Percentiles rank a stretch among this genome's conserved stretches.
Evolutionary conservation across 2,797 vertebrate genomes (phyloP).

Genomic region (Arnoldichthys spilopterus): DNA sequence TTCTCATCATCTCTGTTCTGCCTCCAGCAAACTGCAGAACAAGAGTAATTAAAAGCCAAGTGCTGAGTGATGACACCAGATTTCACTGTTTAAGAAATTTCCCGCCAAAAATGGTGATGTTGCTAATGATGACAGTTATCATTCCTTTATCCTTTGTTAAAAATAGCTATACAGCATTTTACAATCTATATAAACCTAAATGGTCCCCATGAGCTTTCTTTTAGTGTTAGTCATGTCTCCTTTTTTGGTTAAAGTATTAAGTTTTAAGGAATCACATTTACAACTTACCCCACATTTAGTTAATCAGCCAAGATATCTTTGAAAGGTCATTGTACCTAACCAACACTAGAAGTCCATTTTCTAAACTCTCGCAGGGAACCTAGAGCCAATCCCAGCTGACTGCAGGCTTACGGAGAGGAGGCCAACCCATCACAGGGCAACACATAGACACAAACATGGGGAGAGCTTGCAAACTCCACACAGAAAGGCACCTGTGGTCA

Average conservation of each 20-base stretch:
- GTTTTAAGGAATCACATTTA: neutral
- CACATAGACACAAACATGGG: too few relatives aligned
- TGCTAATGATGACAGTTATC: conserved; percentile 8
- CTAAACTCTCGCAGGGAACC: too few relatives aligned
- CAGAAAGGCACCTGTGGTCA: too few relatives aligned
- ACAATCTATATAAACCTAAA: neutral
- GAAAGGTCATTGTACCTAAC: too few relatives aligned
- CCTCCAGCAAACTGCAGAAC: conserved; percentile 27
- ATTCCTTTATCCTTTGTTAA: neutral
- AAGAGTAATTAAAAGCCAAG: conserved; percentile 20
- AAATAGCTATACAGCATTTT: neutral
- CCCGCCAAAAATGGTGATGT: neutral
- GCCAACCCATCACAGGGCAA: too few relatives aligned
- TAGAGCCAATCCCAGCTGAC: too few relatives aligned
- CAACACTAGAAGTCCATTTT: too few relatives aligned
- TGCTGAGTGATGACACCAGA: neutral
- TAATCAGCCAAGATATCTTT: too few relatives aligned
- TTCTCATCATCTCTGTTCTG: conserved; percentile 1
- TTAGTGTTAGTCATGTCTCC: neutral
- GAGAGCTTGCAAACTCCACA: too few relatives aligned
- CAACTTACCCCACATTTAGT: too few relatives aligned
- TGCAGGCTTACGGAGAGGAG: too few relatives aligned
- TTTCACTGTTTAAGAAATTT: conserved; percentile 10
- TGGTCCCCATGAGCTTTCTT: neutral
- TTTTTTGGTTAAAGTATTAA: neutral